Percentiles rank a stretch among this genome's conserved stretches.
phyloP scores from a whole-genome alignment of 1,140 invertebrate species.

The Lithobius niger region DNA sequence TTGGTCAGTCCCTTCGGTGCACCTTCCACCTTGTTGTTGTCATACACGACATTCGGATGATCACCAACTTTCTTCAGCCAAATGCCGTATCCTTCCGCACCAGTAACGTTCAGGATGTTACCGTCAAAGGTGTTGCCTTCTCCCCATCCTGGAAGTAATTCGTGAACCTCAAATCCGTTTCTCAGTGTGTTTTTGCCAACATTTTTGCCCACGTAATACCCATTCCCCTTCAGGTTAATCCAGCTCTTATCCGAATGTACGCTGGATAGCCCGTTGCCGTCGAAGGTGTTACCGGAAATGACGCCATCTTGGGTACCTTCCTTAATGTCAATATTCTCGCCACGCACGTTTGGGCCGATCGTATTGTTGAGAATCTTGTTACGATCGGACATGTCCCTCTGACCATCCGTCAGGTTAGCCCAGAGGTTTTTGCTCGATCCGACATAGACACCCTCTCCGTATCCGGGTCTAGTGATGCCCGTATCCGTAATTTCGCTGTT shows the following conservation, averaged over 20 bases:
- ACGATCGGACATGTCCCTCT: slow-evolving; percentile 14
- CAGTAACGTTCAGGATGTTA: not conserved
- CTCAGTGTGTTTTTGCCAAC: slow-evolving; percentile 10
- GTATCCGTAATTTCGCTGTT: slow-evolving; percentile 14
- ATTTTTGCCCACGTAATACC: slow-evolving; percentile 15
- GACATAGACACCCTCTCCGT: slow-evolving; percentile 18
- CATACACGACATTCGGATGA: not conserved
- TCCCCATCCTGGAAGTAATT: slow-evolving; percentile 12
- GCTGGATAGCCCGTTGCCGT: slow-evolving; percentile 12
- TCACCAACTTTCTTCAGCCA: not conserved
- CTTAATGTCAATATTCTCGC: slow-evolving; percentile 18
- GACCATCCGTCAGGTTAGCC: not conserved
- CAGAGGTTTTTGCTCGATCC: slow-evolving; percentile 16
- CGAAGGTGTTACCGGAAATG: slow-evolving; percentile 15
- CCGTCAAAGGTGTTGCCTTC: slow-evolving; percentile 1
- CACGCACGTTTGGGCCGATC: slow-evolving; percentile 14
- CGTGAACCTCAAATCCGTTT: slow-evolving; percentile 14
- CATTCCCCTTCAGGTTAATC: slow-evolving; percentile 18
- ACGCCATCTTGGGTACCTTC: slow-evolving; percentile 16
- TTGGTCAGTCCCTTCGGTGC: not conserved
- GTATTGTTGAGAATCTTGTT: slow-evolving; percentile 14
- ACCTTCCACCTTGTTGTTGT: not conserved
- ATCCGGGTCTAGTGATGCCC: slow-evolving; percentile 14
- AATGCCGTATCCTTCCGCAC: not conserved
- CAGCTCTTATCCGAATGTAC: slow-evolving; percentile 17